Evolutionary conservation across 1,140 invertebrate genomes (phyloP).

Genomic region (Drosophila paulistorum): DNA sequence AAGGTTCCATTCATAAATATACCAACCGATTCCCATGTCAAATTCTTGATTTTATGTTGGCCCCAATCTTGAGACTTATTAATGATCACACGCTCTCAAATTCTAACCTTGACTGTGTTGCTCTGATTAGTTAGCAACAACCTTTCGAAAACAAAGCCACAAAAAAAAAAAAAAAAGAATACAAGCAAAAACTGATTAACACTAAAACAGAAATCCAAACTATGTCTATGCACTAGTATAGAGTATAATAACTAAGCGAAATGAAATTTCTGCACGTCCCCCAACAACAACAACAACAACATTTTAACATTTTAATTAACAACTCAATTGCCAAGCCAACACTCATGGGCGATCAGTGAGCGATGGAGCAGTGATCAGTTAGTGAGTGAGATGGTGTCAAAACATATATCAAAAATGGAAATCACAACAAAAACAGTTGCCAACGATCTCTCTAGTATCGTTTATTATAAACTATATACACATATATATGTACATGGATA

Average conservation of each 20-base stretch:
- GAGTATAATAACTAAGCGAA: constrained; percentile 1
- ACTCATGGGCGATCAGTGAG: constrained; percentile 7
- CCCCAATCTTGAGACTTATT: constrained; percentile 38
- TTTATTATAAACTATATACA: constrained; percentile 8
- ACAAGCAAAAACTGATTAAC: constrained; percentile 52
- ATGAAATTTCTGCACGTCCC: constrained; percentile 61
- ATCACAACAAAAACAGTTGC: constrained; percentile 46
- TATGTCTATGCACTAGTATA: not conserved
- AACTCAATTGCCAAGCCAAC: constrained; percentile 62
- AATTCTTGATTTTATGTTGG: constrained; percentile 8
- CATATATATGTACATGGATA: constrained; percentile 2
- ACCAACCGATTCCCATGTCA: not conserved
- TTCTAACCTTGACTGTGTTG: constrained; percentile 44
- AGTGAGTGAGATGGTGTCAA: constrained; percentile 64
- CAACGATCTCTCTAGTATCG: constrained; percentile 23
- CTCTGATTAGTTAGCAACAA: constrained; percentile 16
- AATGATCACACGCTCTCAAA: constrained; percentile 40
- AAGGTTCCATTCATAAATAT: not conserved
- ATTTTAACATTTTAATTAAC: constrained; percentile 66
- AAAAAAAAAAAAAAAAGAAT: constrained; percentile 40
- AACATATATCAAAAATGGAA: constrained; percentile 77
- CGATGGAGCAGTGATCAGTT: not conserved
- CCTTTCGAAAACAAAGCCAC: constrained; percentile 24
- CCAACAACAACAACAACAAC: constrained; percentile 29
- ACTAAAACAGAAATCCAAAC: constrained; percentile 27